phyloP scores from a whole-genome alignment of 2,113 vertebrate species.

The Malurus alboscapulatus region DNA sequence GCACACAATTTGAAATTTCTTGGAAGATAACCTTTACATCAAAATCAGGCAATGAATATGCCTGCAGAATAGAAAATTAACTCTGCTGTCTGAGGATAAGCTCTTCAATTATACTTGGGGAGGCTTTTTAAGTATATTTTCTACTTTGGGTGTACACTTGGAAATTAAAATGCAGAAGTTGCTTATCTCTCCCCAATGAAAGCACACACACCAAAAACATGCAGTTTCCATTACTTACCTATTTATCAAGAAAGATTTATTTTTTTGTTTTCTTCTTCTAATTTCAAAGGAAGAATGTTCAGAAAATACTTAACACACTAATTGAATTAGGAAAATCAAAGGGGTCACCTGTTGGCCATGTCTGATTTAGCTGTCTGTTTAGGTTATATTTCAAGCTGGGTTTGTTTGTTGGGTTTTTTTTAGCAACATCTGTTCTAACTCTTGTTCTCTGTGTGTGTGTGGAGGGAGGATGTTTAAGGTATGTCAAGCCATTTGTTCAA shows the following conservation, averaged over 20 bases:
- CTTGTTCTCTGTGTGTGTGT: not conserved
- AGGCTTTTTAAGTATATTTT: not conserved
- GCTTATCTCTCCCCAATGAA: not conserved
- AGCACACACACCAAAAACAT: not conserved
- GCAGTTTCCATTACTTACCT: not conserved
- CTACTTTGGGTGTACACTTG: not conserved
- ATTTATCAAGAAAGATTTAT: not conserved
- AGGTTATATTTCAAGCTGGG: not conserved
- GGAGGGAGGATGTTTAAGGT: not conserved
- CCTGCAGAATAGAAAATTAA: not conserved
- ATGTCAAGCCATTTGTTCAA: not conserved
- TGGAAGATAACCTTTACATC: not conserved
- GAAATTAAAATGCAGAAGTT: not conserved
- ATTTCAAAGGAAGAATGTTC: not conserved
- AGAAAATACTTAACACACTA: not conserved
- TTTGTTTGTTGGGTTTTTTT: not conserved
- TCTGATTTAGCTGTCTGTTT: not conserved
- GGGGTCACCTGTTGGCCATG: not conserved
- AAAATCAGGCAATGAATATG: not conserved
- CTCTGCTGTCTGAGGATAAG: not conserved
- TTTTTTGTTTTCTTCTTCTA: not conserved
- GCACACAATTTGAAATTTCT: not conserved
- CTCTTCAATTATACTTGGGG: not conserved
- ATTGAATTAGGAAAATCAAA: not conserved
- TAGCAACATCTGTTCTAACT: not conserved